These are phyloP conservation scores for Pelochelys cantorii DNA, from an alignment of 2,797 vertebrate species.

Conservation along the genomic window DNA sequence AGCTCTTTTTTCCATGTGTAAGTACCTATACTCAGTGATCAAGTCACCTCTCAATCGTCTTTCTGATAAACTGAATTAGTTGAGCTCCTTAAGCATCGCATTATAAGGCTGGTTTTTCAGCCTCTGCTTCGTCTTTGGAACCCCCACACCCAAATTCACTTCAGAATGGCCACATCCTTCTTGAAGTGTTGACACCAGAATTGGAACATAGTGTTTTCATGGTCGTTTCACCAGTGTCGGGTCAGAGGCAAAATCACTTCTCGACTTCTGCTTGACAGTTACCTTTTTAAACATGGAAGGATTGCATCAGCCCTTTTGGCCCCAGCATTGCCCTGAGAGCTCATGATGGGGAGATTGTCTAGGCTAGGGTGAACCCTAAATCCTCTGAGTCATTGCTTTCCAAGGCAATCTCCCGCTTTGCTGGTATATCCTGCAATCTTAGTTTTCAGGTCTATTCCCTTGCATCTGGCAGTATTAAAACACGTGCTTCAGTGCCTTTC, in stretches of 20 bases:
- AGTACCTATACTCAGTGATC: background rate
- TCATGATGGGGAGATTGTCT: background rate
- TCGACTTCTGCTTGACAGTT: background rate
- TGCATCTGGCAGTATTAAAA: background rate
- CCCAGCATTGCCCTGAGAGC: background rate
- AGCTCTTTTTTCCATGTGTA: background rate
- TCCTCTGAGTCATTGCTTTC: background rate
- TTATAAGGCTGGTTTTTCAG: background rate
- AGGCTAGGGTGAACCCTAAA: background rate
- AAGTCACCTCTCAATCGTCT: background rate
- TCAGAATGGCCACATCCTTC: background rate
- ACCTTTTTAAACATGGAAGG: background rate
- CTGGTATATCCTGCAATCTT: background rate
- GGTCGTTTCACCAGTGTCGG: background rate
- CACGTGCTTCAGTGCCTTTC: accelerated
- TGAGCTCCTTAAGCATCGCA: background rate
- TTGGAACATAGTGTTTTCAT: background rate
- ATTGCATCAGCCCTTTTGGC: background rate
- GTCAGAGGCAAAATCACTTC: background rate
- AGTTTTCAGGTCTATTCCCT: background rate
- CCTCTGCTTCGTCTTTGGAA: background rate
- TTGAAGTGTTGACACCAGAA: background rate
- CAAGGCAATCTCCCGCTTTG: background rate
- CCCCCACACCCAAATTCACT: background rate
- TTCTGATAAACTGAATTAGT: background rate